Evolutionary conservation across 2,113 vertebrate genomes (phyloP), one percentile per base, ranked within the genome.

Genomic region (Odocoileus hemionus): DNA sequence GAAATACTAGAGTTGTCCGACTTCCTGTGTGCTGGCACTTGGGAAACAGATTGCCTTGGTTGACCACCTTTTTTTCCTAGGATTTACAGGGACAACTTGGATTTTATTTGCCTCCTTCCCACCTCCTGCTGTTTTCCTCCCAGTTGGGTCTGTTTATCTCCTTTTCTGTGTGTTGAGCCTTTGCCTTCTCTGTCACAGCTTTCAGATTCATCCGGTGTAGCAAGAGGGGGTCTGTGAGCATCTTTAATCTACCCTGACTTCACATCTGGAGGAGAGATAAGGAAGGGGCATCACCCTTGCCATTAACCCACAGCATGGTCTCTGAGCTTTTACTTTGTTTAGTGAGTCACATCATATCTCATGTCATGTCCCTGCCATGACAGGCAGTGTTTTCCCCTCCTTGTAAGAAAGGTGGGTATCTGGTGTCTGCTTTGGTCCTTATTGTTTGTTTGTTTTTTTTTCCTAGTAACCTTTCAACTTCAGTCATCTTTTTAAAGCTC

Each of bases 11-110:
- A 85, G 83, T 86, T 92, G 84, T 80, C 94, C 83, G 67, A 43
- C 97, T 80, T 97, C 67, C 30, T 97, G 74, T 82, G 76, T 88
- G 86, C 92, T 98, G 88, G 79, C 97, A 96, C 97, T 97, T 86
- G 96, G 98, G 96, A 91, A 96, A 98, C 93, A 91, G 84, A 85
- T 95, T 95, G 87, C 84, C 96, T 91, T 97, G 93, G 33, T 89
- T 96, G 95, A 97, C 92, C 80, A 89, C 88, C 97, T 84, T 94
- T 97, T 97, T 83, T 86, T n/a, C 39, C 92, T 97, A 60, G 50
- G n/a, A 86, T 96, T 96, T 95, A 76, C 94, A 96, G 96, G 89
- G 96, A 93, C 94, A 96, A 39, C 80, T 88, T 82, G 96, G 83
- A 57, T 92, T 95, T 93, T 39, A 33, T 13, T 43, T 97, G 23